Percentiles rank a stretch among this genome's conserved stretches.
Evolutionary conservation across 2,797 vertebrate species (phyloP).

Genomic region (Hemitrygon akajei): DNA sequence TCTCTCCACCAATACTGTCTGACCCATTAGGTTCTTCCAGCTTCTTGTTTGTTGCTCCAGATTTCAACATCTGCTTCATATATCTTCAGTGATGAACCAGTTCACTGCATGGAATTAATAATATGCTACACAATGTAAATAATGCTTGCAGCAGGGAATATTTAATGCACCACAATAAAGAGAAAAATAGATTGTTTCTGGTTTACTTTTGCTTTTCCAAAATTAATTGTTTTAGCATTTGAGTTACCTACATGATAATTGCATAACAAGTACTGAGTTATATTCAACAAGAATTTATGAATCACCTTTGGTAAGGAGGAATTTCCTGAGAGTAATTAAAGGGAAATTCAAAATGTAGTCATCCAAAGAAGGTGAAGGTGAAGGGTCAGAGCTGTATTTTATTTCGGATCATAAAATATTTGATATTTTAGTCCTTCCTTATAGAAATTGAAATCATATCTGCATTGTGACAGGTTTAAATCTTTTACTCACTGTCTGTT

Average conservation of each 20-base stretch:
- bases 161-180: background rate
- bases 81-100: background rate
- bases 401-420: constrained; percentile 4
- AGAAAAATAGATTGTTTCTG: background rate
- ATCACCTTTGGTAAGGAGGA: background rate
- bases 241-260: background rate
- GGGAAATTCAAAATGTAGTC: background rate
- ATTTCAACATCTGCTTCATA: no score
- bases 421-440: background rate
- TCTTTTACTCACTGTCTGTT: background rate
- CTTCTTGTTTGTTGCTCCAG: no score
- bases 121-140: background rate
- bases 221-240: background rate
- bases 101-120: background rate
- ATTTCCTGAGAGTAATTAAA: background rate
- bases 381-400: background rate
- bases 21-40: no score
- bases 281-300: background rate
- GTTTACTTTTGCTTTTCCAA: background rate
- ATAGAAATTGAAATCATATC: background rate
- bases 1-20: no score
- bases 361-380: background rate
- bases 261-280: background rate
- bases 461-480: constrained; percentile 4
- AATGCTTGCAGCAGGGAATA: background rate